Evolutionary conservation across 2,797 vertebrate species (phyloP), one percentile per base, ranked within the genome.

Genomic region (Arnoldichthys spilopterus): DNA sequence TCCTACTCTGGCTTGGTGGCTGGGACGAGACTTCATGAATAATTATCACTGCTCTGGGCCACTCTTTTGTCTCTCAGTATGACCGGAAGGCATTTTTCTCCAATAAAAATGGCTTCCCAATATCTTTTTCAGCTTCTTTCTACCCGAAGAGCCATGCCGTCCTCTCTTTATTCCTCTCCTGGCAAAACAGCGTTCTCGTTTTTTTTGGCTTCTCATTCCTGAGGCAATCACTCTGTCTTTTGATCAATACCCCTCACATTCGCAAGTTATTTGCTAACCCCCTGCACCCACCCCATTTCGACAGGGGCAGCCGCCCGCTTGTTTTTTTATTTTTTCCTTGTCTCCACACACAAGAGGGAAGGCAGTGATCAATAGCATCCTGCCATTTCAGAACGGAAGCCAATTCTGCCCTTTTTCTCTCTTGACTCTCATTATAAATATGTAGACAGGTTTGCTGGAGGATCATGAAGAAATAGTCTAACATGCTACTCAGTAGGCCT

Each of bases 391-490:
- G 58, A 75, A 30, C 20, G 53, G 72, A 82, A 67, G 40, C 77
- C 59, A 9, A 54, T 70, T 70, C 59, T 63, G 77, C 40, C 66
- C 71, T 78, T 70, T 59, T 54, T 49, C 64, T 30, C 76, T 78
- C 81, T 75, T 63, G 70, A 62, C 81, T 67, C 61, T 79, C 81
- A 79, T 79, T 76, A 83, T 67, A 63, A 79, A 68, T 67, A 79
- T 78, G 78, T 70, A 72, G 68, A 79, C 77, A 83, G 59, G 59
- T 61, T 66, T 61, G 72, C 40, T 2, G 8, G 28, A 72, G 59
- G 37, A 72, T 76, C 76, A 82, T 75, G 51, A 62, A 81, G 70
- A 73, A 47, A 69, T 73, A 64, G 69, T 74, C 70, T 53, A 74
- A 61, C 22, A 4, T 43, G 40, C 40, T 43, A 43, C 40, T 11